Conservation (phyloP, 2,113 vertebrate genomes). For the Stercorarius parasiticus region DNA sequence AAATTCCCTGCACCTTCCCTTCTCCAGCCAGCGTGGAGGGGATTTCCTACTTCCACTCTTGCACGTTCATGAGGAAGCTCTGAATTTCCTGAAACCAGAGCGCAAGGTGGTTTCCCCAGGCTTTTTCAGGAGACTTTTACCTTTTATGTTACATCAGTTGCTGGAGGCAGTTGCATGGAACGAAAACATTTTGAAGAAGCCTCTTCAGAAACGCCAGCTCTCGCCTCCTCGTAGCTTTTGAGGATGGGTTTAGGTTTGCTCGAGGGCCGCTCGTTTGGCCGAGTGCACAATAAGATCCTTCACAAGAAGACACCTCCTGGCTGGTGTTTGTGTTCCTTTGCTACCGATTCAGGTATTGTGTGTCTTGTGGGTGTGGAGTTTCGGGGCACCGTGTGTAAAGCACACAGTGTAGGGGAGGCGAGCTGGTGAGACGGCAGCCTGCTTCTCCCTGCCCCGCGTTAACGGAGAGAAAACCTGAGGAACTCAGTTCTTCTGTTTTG, state of each 20-base stretch:
- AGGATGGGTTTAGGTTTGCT: background rate
- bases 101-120: constrained; percentile 2
- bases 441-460: background rate
- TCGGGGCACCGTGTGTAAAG: accelerated
- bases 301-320: background rate
- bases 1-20: background rate
- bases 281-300: accelerated
- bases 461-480: background rate
- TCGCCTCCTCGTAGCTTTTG: background rate
- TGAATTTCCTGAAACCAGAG: background rate
- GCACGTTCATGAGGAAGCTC: background rate
- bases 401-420: background rate
- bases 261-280: background rate
- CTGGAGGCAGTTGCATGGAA: background rate
- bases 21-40: background rate
- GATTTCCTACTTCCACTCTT: constrained; percentile 7
- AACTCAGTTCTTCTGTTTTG: background rate
- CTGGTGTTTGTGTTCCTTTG: background rate
- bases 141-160: background rate
- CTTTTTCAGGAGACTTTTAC: background rate
- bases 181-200: background rate
- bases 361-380: background rate
- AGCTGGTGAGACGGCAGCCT: background rate
- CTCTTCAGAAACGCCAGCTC: background rate
- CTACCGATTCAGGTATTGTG: accelerated